phyloP scores from a whole-genome alignment of 2,797 vertebrate genomes.

The Pseudotriccus pelzelni region DNA sequence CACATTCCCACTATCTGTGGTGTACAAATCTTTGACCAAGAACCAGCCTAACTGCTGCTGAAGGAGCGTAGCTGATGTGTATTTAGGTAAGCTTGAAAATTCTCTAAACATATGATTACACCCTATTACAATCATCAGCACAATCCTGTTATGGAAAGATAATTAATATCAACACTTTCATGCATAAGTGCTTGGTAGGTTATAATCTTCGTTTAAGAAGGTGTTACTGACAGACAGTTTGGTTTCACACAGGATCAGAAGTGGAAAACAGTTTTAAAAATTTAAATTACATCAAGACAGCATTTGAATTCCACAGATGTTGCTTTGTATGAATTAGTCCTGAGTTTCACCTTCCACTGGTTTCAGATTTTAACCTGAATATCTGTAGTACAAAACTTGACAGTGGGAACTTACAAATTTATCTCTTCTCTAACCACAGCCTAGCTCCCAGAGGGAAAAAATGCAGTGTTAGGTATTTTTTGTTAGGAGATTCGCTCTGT shows the following conservation, averaged over 20 bases:
- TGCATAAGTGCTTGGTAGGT: not conserved
- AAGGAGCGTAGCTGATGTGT: not conserved
- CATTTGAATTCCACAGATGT: not conserved
- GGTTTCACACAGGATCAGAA: not conserved
- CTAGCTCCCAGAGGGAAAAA: not conserved
- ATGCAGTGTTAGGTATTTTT: not conserved
- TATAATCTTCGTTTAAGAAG: slow-evolving; percentile 11
- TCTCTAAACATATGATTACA: not conserved
- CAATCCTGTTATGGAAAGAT: not conserved
- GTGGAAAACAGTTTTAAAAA: not conserved
- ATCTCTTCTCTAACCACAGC: not conserved
- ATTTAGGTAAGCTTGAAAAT: not conserved
- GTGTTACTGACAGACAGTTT: not conserved
- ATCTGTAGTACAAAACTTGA: not conserved
- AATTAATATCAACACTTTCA: not conserved
- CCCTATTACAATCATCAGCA: not conserved
- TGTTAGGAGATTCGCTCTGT: not conserved
- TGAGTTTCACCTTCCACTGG: not conserved
- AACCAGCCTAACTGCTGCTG: not conserved
- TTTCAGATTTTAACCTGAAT: not conserved
- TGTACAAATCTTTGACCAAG: not conserved
- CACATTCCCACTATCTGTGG: not conserved
- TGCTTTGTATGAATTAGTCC: not conserved
- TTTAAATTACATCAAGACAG: not conserved
- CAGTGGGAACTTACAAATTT: not conserved